Conservation (phyloP, 2,113 vertebrate species). For the Empidonax traillii region DNA sequence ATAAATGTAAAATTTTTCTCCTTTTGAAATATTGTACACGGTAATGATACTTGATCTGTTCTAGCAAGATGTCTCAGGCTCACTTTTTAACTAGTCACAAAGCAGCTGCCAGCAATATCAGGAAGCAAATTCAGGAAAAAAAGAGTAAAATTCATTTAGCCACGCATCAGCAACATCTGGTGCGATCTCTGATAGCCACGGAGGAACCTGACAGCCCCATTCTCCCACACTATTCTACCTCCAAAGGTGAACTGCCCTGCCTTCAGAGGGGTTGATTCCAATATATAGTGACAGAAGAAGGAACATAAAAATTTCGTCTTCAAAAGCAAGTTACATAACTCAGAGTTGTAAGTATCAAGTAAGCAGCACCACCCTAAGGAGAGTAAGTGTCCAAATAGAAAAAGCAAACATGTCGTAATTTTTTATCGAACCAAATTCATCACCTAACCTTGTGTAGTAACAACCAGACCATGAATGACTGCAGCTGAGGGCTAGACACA, state of each 20-base stretch:
- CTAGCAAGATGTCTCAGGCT: constrained; percentile 20
- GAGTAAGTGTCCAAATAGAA: not conserved
- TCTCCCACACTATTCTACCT: not conserved
- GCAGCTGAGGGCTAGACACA: not conserved
- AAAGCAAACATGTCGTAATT: not conserved
- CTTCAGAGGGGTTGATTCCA: not conserved
- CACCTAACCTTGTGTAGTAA: not conserved
- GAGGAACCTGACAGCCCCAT: not conserved
- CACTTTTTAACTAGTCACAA: constrained; percentile 39
- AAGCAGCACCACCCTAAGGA: not conserved
- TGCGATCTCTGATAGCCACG: not conserved
- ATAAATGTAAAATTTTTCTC: constrained; percentile 49
- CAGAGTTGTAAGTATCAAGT: not conserved
- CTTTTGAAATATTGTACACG: constrained; percentile 14
- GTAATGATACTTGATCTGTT: constrained; percentile 37
- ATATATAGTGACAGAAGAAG: fast-evolving
- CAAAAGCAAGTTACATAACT: not conserved
- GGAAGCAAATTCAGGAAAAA: constrained; percentile 25
- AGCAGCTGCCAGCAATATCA: constrained; percentile 33
- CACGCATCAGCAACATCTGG: constrained; percentile 22
- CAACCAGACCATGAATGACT: not conserved
- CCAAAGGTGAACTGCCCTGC: not conserved
- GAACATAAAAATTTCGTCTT: not conserved
- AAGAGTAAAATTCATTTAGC: constrained; percentile 8
- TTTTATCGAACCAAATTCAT: not conserved